Base-by-base conservation (phyloP, 2,113 vertebrate genomes). In the Motacilla tschutschensis region DNA sequence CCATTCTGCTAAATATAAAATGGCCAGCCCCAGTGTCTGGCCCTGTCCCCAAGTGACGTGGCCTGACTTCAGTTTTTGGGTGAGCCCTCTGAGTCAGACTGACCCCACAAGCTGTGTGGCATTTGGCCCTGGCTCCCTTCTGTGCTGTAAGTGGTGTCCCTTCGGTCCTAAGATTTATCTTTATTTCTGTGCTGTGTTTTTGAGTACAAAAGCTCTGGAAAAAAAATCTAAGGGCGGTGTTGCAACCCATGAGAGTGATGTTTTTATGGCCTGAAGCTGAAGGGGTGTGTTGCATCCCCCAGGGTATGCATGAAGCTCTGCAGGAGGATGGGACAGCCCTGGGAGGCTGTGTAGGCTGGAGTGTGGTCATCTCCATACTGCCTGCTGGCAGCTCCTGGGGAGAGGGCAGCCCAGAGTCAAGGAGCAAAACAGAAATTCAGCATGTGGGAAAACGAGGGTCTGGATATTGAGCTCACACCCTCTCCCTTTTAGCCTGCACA, bases 391-490 rank as follows among this genome's bases (percentile, higher is more conserved):
- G 19, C 15, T 72, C 15, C n/a, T 72, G 44, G 12, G 69, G 65
- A 36, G n/a, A 55, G 40, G n/a, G 8, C 6, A 26, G 21, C 43
- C 15, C 38, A 74, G 40, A 77, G 19, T 13, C 25, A 75, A 18
- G 8, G 11, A 82, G 12, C 14, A 22, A 69, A 79, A 36, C 3
- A 70, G 3, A 44, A 62, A 47, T 29, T 65, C 44, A 46, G 7
- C 20, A 10, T n/a, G 12, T 69, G 46, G 17, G 18, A 29, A 59
- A 25, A 41, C n/a, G 51, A 36, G 19, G 12, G 5, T 53, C 20
- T 67, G 44, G 25, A 14, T 47, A 21, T 69, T 0, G 0, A 66
- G 44, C 33, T 82, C 43, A 62, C 12, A 19, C 5, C 15, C 28
- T 29, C 12, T 21, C 14, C 12, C 18, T 66, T 58, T 82, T 22